Conservation (phyloP, 2,113 vertebrate genomes). For the Hippopotamus amphibius region DNA sequence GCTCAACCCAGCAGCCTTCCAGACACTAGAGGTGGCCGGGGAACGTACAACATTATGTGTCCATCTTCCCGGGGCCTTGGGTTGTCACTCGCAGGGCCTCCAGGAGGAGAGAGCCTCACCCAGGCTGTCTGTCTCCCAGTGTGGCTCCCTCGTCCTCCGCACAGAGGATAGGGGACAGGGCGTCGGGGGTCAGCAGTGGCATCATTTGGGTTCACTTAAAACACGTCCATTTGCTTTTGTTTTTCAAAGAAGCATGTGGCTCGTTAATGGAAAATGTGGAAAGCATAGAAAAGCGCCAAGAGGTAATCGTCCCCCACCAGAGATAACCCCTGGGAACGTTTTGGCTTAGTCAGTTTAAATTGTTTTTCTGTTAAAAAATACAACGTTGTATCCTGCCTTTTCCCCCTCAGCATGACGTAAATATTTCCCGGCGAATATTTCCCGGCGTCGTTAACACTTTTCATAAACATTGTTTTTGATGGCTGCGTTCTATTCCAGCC, state of each 20-base stretch:
- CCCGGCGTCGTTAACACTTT: not conserved
- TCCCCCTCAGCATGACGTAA: constrained; percentile 13
- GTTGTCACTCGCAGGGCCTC: not conserved
- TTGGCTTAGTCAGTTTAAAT: constrained; percentile 18
- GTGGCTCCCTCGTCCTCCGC: not conserved
- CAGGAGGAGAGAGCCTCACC: not conserved
- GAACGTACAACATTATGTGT: accelerated
- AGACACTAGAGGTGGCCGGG: not conserved
- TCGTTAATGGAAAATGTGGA: not conserved
- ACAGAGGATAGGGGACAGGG: not conserved
- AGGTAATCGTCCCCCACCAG: not conserved
- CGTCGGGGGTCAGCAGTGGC: not conserved
- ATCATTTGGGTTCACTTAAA: not conserved
- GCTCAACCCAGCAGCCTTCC: not conserved
- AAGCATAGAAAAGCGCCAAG: not conserved
- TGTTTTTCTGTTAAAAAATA: constrained; percentile 50
- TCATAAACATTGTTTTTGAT: not conserved
- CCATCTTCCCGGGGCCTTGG: not conserved
- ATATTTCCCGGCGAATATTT: constrained; percentile 38
- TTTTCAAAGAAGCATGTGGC: not conserved
- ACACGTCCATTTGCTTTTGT: not conserved
- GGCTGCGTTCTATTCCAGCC: not conserved
- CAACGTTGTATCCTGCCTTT: not conserved
- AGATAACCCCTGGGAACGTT: constrained; percentile 28
- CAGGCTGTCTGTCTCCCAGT: not conserved